Percentiles rank a stretch among this genome's conserved stretches.
phyloP scores from a whole-genome alignment of 1,140 invertebrate genomes.

The Samia ricini region DNA sequence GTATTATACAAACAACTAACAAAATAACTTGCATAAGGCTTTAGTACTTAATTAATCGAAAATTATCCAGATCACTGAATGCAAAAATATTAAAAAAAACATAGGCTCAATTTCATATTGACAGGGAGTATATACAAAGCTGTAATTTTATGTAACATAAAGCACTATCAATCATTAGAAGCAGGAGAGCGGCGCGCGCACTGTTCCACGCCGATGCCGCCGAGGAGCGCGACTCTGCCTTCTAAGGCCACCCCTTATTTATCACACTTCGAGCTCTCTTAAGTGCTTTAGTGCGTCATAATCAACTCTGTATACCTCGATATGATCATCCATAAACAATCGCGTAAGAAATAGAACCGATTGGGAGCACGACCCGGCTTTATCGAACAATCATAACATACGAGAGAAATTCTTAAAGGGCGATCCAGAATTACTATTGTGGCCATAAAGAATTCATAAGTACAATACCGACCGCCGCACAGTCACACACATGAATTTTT shows the following conservation, averaged over 20 bases:
- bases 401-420: slow-evolving; percentile 3
- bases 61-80: background rate
- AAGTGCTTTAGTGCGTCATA: slow-evolving; percentile 59
- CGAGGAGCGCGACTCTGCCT: slow-evolving; percentile 6
- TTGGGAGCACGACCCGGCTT: background rate
- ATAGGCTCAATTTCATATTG: background rate
- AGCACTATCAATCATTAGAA: slow-evolving; percentile 63
- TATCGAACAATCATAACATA: slow-evolving; percentile 1
- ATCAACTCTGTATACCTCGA: slow-evolving; percentile 41
- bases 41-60: background rate
- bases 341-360: background rate
- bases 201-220: slow-evolving; percentile 37
- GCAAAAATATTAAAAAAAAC: background rate
- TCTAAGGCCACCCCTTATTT: slow-evolving; percentile 41
- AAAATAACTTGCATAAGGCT: no score
- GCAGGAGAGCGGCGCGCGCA: slow-evolving; percentile 34
- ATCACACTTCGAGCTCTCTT: slow-evolving; percentile 67
- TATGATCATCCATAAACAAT: slow-evolving; percentile 6
- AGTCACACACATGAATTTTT: slow-evolving; percentile 22
- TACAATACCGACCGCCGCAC: slow-evolving; percentile 1
- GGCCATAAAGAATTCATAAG: slow-evolving; percentile 5
- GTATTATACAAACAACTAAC: no score
- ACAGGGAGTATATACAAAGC: slow-evolving; percentile 4
- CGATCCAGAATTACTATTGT: background rate
- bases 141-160: slow-evolving; percentile 42